Base-by-base conservation (phyloP, 2,888 invertebrate species). In the Hoplodrina blanda region DNA sequence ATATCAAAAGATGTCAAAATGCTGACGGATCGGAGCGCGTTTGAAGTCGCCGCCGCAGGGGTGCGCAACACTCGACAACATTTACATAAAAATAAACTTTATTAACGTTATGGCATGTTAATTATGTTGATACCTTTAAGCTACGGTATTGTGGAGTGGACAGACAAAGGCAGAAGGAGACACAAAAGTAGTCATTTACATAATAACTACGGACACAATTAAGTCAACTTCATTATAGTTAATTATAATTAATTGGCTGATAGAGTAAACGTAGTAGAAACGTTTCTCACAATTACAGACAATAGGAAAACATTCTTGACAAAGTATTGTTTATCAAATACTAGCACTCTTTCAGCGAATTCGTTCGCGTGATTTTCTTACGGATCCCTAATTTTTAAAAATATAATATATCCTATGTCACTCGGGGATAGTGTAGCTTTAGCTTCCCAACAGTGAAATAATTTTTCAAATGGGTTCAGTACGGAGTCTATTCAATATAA, bases 1-100 rank as follows among this genome's bases (percentile, higher is more conserved):
- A 92, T 90, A 93, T 95, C 93, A 95, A 95, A 95, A 90, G 94
- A 94, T 92, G 94, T 95, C 94, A 94, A 92, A 93, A 91, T 88
- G 90, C 91, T 94, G 94, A 94, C 93, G 91, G 93, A 80, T 85
- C 86, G 85, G 81, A 62, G 73, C 61, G 79, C 88, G 93, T 93
- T 93, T 94, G 90, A 85, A 86, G 81, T 71, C 76, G 89, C 94
- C 94, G 93, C 91, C 88, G 80, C 93, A 92, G 93, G 90, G 92
- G 91, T 67, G 86, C 80, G 68, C 90, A 91, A 91, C 91, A 88
- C 76, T 80, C 71, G 76, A 56, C 56, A 57, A 72, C 84, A 94
- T 93, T 94, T 91, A 90, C 93, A 93, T 94, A 91, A 83, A 92
- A 91, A 93, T 92, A 87, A 86, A 83, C 86, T 91, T 87, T 87